phyloP scores from a whole-genome alignment of 1,140 invertebrate species.

The Araneus ventricosus region DNA sequence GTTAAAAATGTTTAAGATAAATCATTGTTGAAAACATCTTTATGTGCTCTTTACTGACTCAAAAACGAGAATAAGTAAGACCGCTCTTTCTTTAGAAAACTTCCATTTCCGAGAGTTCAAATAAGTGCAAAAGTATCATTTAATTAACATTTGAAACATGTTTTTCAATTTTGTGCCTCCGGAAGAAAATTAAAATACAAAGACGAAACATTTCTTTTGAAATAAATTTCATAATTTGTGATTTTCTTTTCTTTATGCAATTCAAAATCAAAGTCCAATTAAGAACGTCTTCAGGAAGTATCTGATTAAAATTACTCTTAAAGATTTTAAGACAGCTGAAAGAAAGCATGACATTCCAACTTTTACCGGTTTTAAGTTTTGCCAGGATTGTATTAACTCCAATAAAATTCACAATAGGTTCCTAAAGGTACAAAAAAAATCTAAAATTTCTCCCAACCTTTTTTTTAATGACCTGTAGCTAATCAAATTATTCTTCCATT shows the following conservation, averaged over 20 bases:
- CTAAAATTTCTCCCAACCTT: background rate
- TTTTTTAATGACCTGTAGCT: conserved; percentile 64
- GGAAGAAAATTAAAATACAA: background rate
- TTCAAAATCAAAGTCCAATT: conserved; percentile 67
- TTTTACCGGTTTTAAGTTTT: conserved; percentile 29
- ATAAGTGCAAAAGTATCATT: background rate
- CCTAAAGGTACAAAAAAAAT: background rate
- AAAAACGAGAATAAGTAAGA: too few relatives aligned
- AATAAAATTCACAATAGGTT: conserved; percentile 19
- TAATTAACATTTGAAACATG: background rate
- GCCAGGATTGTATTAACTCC: conserved; percentile 6
- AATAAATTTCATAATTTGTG: background rate
- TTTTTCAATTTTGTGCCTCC: background rate
- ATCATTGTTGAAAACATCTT: too few relatives aligned
- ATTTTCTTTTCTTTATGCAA: background rate
- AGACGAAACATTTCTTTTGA: background rate
- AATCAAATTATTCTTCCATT: conserved; percentile 68
- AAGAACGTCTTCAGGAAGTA: background rate
- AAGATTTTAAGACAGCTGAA: background rate
- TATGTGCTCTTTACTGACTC: too few relatives aligned
- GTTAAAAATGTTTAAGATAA: too few relatives aligned
- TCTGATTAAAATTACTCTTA: conserved; percentile 52
- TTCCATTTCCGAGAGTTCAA: too few relatives aligned
- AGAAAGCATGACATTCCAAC: conserved; percentile 25
- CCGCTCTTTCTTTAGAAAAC: too few relatives aligned